These are phyloP conservation scores for Synaphobranchus kaupii DNA, from an alignment of 2,797 vertebrate genomes.

Conservation along the genomic window DNA sequence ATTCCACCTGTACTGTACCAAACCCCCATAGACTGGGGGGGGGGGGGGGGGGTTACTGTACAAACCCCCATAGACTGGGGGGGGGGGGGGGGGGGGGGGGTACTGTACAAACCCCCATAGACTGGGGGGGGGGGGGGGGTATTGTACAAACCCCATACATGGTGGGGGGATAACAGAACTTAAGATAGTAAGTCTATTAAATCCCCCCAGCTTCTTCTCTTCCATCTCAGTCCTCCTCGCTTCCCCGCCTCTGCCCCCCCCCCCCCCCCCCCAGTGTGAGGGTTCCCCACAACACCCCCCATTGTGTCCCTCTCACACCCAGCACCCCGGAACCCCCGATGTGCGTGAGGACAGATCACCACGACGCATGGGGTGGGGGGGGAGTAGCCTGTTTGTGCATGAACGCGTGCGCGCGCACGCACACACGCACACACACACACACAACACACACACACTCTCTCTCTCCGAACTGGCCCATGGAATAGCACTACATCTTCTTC, in stretches of 20 bases:
- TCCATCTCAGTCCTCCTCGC: neutral
- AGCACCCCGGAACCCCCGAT: constrained; percentile 72
- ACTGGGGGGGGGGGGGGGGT: too few species aligned
- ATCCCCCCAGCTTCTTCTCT: neutral
- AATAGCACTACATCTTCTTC: neutral
- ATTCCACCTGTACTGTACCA: too few species aligned
- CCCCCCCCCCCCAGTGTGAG: constrained; percentile 76
- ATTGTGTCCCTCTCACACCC: constrained; percentile 87
- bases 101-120: too few species aligned
- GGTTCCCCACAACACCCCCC: constrained; percentile 86
- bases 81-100: too few species aligned
- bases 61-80: too few species aligned
- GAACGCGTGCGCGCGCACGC: neutral
- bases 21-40: too few species aligned
- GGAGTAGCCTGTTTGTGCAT: constrained; percentile 64
- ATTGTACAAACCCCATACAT: constrained; percentile 72
- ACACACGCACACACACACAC: neutral
- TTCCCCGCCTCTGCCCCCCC: constrained; percentile 70
- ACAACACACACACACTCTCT: neutral
- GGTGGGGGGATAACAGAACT: too few species aligned
- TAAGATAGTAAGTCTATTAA: constrained; percentile 62
- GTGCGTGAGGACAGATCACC: constrained; percentile 76
- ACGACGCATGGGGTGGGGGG: constrained; percentile 55
- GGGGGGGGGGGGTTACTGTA: too few species aligned
- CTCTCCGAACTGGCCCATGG: neutral